phyloP scores from a whole-genome alignment of 2,113 vertebrate species.

The Cryptotis parvus region DNA sequence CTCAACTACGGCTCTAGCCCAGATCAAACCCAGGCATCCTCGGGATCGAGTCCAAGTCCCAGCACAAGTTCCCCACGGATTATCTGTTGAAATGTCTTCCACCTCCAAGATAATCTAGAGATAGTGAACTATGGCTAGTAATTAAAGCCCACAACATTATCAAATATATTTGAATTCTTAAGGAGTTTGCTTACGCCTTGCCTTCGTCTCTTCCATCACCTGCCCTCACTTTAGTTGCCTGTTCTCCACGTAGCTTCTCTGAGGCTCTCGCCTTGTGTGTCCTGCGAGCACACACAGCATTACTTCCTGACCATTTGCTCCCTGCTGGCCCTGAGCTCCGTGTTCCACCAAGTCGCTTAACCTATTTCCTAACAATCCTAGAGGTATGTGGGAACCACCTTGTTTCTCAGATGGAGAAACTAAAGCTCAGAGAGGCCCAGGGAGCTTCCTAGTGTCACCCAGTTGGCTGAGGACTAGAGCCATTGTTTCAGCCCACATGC shows the following conservation, averaged over 20 bases:
- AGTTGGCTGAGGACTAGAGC: background rate
- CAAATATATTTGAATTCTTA: background rate
- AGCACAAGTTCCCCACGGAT: background rate
- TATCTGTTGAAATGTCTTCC: background rate
- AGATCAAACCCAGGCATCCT: background rate
- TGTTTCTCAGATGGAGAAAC: background rate
- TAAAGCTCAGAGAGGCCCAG: background rate
- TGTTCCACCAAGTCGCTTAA: background rate
- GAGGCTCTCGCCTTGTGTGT: background rate
- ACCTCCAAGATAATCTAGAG: background rate
- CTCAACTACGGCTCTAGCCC: background rate
- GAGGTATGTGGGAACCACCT: background rate
- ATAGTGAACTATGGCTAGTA: background rate
- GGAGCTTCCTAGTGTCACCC: background rate
- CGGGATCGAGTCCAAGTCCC: background rate
- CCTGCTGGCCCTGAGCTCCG: background rate
- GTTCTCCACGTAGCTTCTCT: background rate
- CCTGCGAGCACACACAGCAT: background rate
- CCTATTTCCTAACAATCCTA: background rate
- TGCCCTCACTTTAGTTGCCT: background rate
- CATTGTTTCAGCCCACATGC: background rate
- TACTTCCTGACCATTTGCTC: background rate
- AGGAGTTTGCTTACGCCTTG: slow-evolving; percentile 13
- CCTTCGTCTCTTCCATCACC: background rate
- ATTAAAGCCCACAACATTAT: background rate